Base-by-base conservation (phyloP, 2,888 invertebrate species). In the Phania funesta region DNA sequence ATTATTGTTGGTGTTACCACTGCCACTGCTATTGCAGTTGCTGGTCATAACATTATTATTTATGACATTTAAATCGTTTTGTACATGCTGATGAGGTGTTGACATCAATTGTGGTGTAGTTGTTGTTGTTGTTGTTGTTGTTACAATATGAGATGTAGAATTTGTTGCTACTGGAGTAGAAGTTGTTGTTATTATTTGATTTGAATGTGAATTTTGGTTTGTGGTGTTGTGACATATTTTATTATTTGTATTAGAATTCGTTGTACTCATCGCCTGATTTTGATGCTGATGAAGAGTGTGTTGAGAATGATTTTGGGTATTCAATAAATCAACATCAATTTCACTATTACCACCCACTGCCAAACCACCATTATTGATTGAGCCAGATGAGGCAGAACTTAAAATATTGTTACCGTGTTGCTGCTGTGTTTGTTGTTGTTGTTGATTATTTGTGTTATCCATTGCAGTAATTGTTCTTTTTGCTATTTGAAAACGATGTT, bases 391-490 rank as follows among this genome's bases (percentile, higher is more conserved):
- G 52, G 67, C 20, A 24, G 62, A 70, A 38, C 26, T 29, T 70
- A 54, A 46, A 35, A 62, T 70, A 64, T 76, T 84, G 83, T 85
- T 82, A 26, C 83, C 84, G 11, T 83, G 76, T 26, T 83, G 84
- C 18, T 65, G 50, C 87, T 87, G 90, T 87, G 86, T 87, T 87
- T 76, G 88, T 87, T 87, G 89, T 87, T 89, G 89, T 87, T 76
- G 76, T 41, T 80, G 79, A 70, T 77, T 84, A 80, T 84, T 86
- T 85, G 86, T 88, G 83, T 86, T 84, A 86, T 88, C 90, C 82
- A 82, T 88, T 88, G 90, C 87, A 86, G 88, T 87, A 80, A 89
- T 88, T 87, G 89, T 87, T 89, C 89, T 88, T 86, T 89, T 89
- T 71, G 88, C 88, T 84, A 89, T 88, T 87, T 89, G 89, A 75